Evolutionary conservation across 2,888 invertebrate species (phyloP).

Genomic region (Cryptocheilus praepositus): DNA sequence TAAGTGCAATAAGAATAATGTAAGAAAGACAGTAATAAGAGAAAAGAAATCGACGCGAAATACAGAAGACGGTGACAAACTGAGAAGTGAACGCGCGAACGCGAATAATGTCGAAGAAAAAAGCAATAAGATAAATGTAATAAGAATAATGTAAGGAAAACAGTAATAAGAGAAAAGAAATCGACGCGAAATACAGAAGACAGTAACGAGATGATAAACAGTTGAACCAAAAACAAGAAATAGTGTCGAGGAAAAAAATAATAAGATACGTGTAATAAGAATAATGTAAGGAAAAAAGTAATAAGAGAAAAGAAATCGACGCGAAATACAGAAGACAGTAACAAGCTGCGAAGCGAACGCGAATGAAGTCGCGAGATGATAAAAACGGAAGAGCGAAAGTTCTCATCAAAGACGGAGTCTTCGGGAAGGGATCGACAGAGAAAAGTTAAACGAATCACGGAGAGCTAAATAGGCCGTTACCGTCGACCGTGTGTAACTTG

Average conservation of each 20-base stretch:
- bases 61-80: slow-evolving; percentile 21
- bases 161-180: slow-evolving; percentile 10
- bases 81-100: slow-evolving; percentile 24
- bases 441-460: slow-evolving; percentile 50
- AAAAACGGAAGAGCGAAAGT: not conserved
- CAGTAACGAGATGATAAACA: slow-evolving; percentile 24
- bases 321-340: slow-evolving; percentile 25
- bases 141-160: too few species aligned
- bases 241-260: too few species aligned
- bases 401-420: not conserved
- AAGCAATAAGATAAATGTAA: too few species aligned
- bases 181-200: slow-evolving; percentile 24
- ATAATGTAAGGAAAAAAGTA: not conserved
- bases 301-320: slow-evolving; percentile 15
- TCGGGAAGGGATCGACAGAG: slow-evolving; percentile 1
- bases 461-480: slow-evolving; percentile 55
- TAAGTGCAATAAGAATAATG: too few species aligned
- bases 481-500: slow-evolving; percentile 60
- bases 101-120: not conserved
- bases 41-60: slow-evolving; percentile 26
- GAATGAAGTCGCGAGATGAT: not conserved
- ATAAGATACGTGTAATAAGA: too few species aligned
- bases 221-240: too few species aligned
- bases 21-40: not conserved
- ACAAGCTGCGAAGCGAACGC: slow-evolving; percentile 23